These are phyloP conservation scores for Piaya cayana DNA, from an alignment of 2,113 vertebrate genomes.

Conservation along the genomic window DNA sequence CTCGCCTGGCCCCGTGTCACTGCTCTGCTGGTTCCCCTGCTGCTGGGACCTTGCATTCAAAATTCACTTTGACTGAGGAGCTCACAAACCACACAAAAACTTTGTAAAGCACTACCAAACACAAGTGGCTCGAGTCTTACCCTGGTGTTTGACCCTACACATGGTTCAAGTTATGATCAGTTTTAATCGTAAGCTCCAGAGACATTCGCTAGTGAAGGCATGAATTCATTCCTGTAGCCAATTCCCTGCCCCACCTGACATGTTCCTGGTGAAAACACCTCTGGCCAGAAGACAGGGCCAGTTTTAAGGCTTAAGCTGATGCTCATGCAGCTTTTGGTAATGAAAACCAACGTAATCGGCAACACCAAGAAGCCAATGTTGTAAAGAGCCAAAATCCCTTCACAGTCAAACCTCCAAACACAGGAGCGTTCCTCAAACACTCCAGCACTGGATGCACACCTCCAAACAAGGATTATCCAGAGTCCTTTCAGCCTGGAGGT, in stretches of 20 bases:
- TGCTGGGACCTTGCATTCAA: fast-evolving
- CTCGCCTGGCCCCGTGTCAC: too few relatives aligned
- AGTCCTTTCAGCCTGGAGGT: background rate
- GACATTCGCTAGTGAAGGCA: background rate
- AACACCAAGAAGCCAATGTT: background rate
- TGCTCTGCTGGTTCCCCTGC: fast-evolving
- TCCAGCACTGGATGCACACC: background rate
- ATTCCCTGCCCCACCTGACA: background rate
- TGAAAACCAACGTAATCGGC: background rate
- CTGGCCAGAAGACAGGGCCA: background rate
- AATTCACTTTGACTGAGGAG: background rate
- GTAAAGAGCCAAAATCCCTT: background rate
- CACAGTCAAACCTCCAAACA: background rate
- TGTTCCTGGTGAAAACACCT: background rate
- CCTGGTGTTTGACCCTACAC: background rate
- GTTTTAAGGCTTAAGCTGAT: background rate
- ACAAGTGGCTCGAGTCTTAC: background rate
- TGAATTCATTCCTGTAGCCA: background rate
- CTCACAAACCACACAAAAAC: background rate
- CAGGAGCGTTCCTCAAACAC: background rate
- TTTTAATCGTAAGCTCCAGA: background rate
- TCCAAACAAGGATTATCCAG: background rate
- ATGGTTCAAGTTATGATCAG: background rate
- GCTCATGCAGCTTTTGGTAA: background rate
- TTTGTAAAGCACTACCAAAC: background rate